Evolutionary conservation across 2,888 invertebrate genomes (phyloP).

Genomic region (Drosophila putrida): DNA sequence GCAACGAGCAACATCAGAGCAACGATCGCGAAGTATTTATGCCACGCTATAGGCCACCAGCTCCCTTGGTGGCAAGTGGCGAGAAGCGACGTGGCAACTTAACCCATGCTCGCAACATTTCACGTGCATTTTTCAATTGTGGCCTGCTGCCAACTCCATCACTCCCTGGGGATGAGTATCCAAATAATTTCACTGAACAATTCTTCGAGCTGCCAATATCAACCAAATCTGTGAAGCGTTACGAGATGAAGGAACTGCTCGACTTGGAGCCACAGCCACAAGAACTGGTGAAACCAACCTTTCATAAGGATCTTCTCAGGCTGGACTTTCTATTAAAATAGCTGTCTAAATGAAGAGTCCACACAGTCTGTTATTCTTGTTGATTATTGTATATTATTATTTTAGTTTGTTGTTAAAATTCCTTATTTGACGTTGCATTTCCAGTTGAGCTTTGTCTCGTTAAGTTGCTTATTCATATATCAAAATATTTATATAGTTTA

Average conservation of each 20-base stretch:
- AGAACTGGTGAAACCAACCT: constrained; percentile 20
- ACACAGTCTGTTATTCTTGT: neutral
- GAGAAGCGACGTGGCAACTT: constrained; percentile 61
- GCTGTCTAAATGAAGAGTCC: neutral
- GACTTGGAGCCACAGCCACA: constrained; percentile 50
- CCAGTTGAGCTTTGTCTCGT: neutral
- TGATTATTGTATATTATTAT: constrained; percentile 22
- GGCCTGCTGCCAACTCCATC: constrained; percentile 40
- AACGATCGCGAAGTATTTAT: constrained; percentile 40
- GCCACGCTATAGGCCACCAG: constrained; percentile 60
- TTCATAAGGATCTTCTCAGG: neutral
- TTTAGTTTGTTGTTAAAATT: constrained; percentile 29
- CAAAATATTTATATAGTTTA: neutral
- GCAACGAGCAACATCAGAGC: neutral
- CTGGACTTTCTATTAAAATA: constrained; percentile 35
- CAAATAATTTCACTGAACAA: neutral
- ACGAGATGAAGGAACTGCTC: constrained; percentile 51
- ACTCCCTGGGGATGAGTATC: neutral
- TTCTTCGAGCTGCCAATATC: neutral
- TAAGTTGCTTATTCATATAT: neutral
- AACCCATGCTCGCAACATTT: constrained; percentile 42
- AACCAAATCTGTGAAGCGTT: constrained; percentile 32
- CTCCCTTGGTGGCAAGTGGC: neutral
- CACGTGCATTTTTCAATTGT: constrained; percentile 39
- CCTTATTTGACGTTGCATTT: constrained; percentile 21